These are phyloP conservation scores for Dione juno DNA, from an alignment of 2,888 invertebrate species.

Conservation along the genomic window DNA sequence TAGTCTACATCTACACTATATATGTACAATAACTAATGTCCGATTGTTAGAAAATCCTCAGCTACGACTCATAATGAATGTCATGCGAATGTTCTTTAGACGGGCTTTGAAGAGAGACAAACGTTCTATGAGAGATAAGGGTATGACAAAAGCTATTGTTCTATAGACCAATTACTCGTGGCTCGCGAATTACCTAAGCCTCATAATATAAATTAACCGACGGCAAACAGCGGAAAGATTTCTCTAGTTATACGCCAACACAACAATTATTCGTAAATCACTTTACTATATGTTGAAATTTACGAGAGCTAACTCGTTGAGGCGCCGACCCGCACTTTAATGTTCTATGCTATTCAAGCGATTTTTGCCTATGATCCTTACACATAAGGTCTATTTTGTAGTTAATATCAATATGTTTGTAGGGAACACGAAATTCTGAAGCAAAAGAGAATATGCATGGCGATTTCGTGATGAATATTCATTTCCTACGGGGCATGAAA, in stretches of 20 bases:
- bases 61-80: conserved; percentile 52
- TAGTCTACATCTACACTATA: background rate
- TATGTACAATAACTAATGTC: conserved; percentile 25
- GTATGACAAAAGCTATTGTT: conserved; percentile 84
- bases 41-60: conserved; percentile 35
- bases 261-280: conserved; percentile 84
- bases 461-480: conserved; percentile 84
- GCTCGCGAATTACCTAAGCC: conserved; percentile 83
- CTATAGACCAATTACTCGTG: conserved; percentile 81
- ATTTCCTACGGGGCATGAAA: conserved; percentile 84
- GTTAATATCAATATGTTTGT: conserved; percentile 51
- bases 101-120: conserved; percentile 72
- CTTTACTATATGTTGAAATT: conserved; percentile 84
- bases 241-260: conserved; percentile 83
- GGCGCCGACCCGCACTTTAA: conserved; percentile 69
- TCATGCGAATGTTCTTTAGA: conserved; percentile 70
- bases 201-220: conserved; percentile 83
- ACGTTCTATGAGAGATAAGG: conserved; percentile 77
- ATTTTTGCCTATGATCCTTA: conserved; percentile 64
- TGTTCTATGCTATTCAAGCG: conserved; percentile 53
- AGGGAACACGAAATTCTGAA: conserved; percentile 75
- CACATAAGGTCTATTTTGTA: conserved; percentile 70
- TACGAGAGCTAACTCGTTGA: conserved; percentile 73
- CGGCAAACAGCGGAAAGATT: conserved; percentile 84
- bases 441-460: conserved; percentile 83